Evolutionary conservation across 1,140 invertebrate genomes (phyloP).

Genomic region (Mamestra configurata): DNA sequence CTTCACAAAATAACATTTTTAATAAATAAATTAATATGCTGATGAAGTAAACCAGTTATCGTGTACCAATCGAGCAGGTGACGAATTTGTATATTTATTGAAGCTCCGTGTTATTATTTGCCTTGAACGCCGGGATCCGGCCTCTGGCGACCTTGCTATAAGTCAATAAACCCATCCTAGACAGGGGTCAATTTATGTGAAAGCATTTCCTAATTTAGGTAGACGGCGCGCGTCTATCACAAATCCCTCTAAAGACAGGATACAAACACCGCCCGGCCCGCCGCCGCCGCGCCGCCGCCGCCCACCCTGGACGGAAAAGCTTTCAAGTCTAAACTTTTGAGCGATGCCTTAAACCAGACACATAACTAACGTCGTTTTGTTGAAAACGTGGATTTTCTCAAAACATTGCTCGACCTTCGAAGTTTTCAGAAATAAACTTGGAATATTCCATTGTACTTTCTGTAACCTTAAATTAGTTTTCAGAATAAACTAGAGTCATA

Average conservation of each 20-base stretch:
- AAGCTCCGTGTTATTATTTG: conserved; percentile 15
- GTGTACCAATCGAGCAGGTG: neutral
- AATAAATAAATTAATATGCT: conserved; percentile 29
- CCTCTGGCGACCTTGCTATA: conserved; percentile 3
- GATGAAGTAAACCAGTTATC: conserved; percentile 27
- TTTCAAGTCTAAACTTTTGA: neutral
- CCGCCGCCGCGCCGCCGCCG: too few relatives aligned
- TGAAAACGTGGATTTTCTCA: neutral
- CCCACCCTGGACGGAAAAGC: neutral
- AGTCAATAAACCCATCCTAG: conserved; percentile 47
- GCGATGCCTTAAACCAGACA: neutral
- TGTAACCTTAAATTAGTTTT: too few relatives aligned
- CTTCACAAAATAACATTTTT: conserved; percentile 1
- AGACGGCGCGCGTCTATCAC: conserved; percentile 14
- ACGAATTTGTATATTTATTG: conserved; percentile 3
- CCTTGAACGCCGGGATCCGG: conserved; percentile 16
- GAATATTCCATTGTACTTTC: too few relatives aligned
- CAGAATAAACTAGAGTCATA: neutral
- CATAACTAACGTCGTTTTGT: neutral
- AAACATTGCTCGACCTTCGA: neutral
- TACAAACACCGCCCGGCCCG: neutral
- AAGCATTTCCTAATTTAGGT: conserved; percentile 29
- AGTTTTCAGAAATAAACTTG: too few relatives aligned
- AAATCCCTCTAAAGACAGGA: conserved; percentile 23
- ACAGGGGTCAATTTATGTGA: conserved; percentile 34